Conservation (phyloP, 2,797 vertebrate genomes). For the Galagoides demidoff region DNA sequence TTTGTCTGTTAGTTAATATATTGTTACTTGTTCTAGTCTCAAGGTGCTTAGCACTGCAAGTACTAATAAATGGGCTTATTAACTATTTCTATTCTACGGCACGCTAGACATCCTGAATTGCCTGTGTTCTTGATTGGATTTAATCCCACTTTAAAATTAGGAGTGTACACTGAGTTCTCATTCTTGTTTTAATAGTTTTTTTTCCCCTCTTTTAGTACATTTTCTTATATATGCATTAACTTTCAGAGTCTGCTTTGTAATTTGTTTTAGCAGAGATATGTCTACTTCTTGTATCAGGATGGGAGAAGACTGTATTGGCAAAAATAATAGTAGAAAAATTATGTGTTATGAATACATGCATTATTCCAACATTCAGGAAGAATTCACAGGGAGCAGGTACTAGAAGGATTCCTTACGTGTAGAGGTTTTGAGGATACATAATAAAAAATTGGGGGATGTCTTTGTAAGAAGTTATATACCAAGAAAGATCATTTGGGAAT, state of each 20-base stretch:
- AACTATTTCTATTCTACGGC: constrained; percentile 4
- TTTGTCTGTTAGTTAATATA: constrained; percentile 56
- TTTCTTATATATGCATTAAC: constrained; percentile 57
- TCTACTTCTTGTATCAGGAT: constrained; percentile 19
- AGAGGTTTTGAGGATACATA: background rate
- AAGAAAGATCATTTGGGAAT: background rate
- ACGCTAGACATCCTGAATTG: constrained; percentile 44
- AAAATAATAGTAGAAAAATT: constrained; percentile 32
- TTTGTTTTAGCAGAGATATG: constrained; percentile 42
- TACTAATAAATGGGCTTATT: constrained; percentile 64
- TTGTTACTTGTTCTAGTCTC: constrained; percentile 37
- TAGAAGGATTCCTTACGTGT: background rate
- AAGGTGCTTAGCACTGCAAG: constrained; percentile 50
- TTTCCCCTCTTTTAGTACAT: background rate
- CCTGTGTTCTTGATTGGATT: constrained; percentile 18
- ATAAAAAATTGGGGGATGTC: background rate
- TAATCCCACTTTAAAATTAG: constrained; percentile 66
- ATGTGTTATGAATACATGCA: background rate
- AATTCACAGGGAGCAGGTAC: background rate
- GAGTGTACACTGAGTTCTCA: constrained; percentile 20
- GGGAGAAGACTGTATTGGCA: background rate
- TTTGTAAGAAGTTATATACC: background rate
- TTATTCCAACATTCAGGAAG: background rate
- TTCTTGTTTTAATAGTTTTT: constrained; percentile 54
- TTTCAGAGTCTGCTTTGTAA: constrained; percentile 30